Percentiles rank a stretch among this genome's conserved stretches.
These are phyloP conservation scores for Drosophila mimetica DNA, from an alignment of 2,888 invertebrate genomes.

Conservation along the genomic window DNA sequence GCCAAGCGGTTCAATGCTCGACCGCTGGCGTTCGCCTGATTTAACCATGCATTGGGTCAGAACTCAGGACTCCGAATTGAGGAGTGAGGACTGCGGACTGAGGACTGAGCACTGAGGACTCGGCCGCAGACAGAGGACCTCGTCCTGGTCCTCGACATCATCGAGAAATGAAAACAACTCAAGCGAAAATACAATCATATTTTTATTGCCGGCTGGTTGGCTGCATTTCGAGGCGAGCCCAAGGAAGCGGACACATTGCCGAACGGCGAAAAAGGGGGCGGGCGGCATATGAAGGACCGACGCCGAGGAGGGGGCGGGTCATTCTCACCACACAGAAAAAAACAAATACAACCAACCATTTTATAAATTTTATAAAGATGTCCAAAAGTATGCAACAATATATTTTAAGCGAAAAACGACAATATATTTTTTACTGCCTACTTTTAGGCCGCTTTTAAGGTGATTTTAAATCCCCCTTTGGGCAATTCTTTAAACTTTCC, in stretches of 20 bases:
- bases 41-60: slow-evolving; percentile 76
- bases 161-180: slow-evolving; percentile 82
- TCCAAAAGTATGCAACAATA: not conserved
- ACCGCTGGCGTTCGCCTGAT: slow-evolving; percentile 71
- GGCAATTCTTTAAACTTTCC: too few relatives aligned
- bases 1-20: slow-evolving; percentile 69
- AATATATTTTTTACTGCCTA: not conserved
- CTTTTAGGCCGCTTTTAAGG: too few relatives aligned
- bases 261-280: slow-evolving; percentile 3
- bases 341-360: too few relatives aligned
- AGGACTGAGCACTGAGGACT: slow-evolving; percentile 54
- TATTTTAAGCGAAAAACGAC: not conserved
- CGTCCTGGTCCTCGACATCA: slow-evolving; percentile 71
- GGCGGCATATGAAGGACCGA: slow-evolving; percentile 1
- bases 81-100: slow-evolving; percentile 53
- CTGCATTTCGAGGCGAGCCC: slow-evolving; percentile 61
- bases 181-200: slow-evolving; percentile 83
- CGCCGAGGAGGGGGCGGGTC: not conserved
- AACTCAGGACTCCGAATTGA: slow-evolving; percentile 15
- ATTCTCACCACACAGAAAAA: not conserved
- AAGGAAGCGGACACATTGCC: slow-evolving; percentile 47
- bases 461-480: too few relatives aligned
- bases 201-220: slow-evolving; percentile 82
- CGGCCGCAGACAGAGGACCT: slow-evolving; percentile 59
- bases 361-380: too few relatives aligned